A percentile compares a stretch with the other conserved stretches of the same genome.
phyloP scores from a whole-genome alignment of 2,888 invertebrate genomes.

The Matsumyia berberina region DNA sequence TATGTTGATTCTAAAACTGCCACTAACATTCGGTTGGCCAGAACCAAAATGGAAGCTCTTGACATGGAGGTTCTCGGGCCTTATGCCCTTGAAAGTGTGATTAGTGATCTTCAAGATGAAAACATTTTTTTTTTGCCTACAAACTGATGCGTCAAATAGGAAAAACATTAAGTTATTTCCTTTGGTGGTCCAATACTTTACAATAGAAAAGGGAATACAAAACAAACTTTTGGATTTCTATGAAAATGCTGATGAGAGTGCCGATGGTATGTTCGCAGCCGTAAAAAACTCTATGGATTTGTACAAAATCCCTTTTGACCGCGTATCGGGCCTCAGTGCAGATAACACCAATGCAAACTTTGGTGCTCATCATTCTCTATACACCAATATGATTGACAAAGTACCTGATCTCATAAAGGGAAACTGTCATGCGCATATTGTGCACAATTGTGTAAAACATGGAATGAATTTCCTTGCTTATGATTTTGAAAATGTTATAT shows the following conservation, averaged over 20 bases:
- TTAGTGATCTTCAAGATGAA: neutral
- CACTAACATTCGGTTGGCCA: neutral
- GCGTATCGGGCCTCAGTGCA: slow-evolving; percentile 19
- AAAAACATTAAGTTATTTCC: slow-evolving; percentile 11
- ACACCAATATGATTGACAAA: slow-evolving; percentile 11
- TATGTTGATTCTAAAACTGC: slow-evolving; percentile 10
- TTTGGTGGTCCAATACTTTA: slow-evolving; percentile 19
- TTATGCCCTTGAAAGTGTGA: neutral
- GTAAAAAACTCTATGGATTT: slow-evolving; percentile 15
- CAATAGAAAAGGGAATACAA: slow-evolving; percentile 14
- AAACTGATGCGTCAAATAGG: slow-evolving; percentile 30
- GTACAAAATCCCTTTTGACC: slow-evolving; percentile 5
- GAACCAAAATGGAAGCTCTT: slow-evolving; percentile 18
- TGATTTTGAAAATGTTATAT: slow-evolving; percentile 15
- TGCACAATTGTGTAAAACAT: slow-evolving; percentile 20
- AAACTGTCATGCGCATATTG: slow-evolving; percentile 29
- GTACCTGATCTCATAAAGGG: slow-evolving; percentile 28
- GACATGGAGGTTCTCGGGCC: slow-evolving; percentile 12
- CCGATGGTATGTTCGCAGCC: slow-evolving; percentile 10
- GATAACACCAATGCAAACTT: slow-evolving; percentile 34
- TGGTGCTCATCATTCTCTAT: slow-evolving; percentile 29
- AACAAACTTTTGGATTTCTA: slow-evolving; percentile 28
- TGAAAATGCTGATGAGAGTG: slow-evolving; percentile 21
- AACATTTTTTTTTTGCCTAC: no score
- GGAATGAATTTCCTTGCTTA: slow-evolving; percentile 18